Conservation (phyloP, 2,797 vertebrate genomes). For the Oreochromis mossambicus region DNA sequence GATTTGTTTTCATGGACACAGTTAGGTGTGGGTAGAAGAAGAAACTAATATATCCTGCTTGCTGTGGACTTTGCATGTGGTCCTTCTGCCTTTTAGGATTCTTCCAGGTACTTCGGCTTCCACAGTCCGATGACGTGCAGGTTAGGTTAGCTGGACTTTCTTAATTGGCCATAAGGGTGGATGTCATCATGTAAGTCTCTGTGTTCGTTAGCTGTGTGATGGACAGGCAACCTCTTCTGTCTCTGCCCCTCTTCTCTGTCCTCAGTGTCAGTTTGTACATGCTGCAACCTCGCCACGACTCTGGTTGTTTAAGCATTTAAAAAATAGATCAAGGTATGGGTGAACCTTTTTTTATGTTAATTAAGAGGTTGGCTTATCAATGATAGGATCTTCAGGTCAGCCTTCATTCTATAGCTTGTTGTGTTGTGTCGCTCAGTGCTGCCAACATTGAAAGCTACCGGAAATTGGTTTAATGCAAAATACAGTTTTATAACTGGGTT, state of each 20-base stretch:
- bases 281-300: not conserved
- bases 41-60: not conserved
- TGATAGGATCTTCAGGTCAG: not conserved
- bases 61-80: not conserved
- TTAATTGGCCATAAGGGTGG: not conserved
- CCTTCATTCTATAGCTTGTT: not conserved
- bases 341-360: not conserved
- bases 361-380: not conserved
- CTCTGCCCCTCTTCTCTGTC: not conserved
- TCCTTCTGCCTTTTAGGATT: not conserved
- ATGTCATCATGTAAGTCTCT: not conserved
- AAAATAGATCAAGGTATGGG: not conserved
- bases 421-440: not conserved
- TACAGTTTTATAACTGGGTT: not conserved
- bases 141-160: not conserved
- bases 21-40: not conserved
- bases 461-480: not conserved
- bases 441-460: not conserved
- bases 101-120: not conserved
- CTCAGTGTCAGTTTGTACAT: not conserved
- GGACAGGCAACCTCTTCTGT: not conserved
- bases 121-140: not conserved
- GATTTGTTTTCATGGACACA: conserved; percentile 29
- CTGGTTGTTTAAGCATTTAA: not conserved
- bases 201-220: not conserved